Conservation (phyloP, 2,797 vertebrate species). For the Xiphorhynchus erythropygius region DNA sequence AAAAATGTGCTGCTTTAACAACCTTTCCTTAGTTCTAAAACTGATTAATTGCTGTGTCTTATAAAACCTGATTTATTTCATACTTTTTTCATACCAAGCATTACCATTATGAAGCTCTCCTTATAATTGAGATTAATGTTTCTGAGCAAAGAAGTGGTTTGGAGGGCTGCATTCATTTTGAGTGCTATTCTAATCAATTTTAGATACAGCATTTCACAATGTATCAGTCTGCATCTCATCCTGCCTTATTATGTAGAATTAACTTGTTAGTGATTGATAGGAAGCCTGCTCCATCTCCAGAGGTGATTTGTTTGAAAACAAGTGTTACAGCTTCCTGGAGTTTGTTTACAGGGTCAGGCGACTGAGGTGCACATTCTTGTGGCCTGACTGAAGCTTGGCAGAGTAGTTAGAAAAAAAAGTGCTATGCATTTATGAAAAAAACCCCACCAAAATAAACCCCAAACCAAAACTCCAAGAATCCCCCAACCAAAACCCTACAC, state of each 20-base stretch:
- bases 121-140: conserved; percentile 84
- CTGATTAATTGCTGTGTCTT: conserved; percentile 80
- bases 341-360: conserved; percentile 43
- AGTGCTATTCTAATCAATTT: conserved; percentile 84
- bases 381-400: conserved; percentile 37
- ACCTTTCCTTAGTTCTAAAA: conserved; percentile 60
- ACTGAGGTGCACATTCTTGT: conserved; percentile 44
- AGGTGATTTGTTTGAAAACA: conserved; percentile 82
- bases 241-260: conserved; percentile 85
- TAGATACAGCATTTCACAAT: conserved; percentile 78
- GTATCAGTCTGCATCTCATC: conserved; percentile 79
- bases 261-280: conserved; percentile 85
- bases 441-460: neutral
- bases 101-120: conserved; percentile 78
- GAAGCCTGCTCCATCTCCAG: conserved; percentile 73
- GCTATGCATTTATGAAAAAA: neutral
- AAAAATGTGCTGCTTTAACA: conserved; percentile 33
- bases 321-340: conserved; percentile 66
- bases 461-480: neutral
- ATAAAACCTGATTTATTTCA: conserved; percentile 83
- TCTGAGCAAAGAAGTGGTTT: conserved; percentile 79
- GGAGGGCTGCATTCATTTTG: conserved; percentile 82
- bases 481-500: neutral
- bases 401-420: neutral
- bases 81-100: conserved; percentile 78